These are phyloP conservation scores for Leptosomus discolor DNA, from an alignment of 2,113 vertebrate genomes.

Conservation along the genomic window DNA sequence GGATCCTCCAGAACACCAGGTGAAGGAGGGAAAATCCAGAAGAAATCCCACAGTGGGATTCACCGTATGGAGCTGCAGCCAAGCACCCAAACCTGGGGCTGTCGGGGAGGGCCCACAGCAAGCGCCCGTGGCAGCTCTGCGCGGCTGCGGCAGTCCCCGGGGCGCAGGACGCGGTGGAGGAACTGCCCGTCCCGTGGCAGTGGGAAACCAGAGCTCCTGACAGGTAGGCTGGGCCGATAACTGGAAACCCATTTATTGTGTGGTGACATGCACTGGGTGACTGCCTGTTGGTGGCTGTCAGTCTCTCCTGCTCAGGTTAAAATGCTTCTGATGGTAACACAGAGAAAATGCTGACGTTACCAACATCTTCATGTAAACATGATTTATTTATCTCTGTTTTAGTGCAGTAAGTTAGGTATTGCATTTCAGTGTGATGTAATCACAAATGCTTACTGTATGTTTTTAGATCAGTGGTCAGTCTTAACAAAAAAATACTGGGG, in stretches of 20 bases:
- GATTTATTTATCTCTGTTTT: background rate
- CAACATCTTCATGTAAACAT: background rate
- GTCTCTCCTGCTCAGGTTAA: background rate
- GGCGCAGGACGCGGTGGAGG: background rate
- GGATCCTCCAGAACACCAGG: background rate
- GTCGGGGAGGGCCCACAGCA: background rate
- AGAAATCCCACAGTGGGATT: background rate
- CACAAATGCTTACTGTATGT: background rate
- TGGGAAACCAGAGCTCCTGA: background rate
- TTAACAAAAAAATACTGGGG: background rate
- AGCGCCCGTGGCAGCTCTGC: background rate
- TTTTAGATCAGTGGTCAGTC: background rate
- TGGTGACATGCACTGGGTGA: too few species aligned
- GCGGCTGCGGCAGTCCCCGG: fast-evolving
- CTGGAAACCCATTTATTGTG: background rate
- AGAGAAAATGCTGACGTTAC: background rate
- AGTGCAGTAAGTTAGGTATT: background rate
- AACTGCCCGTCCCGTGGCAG: background rate
- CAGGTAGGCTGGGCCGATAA: background rate
- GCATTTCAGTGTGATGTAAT: background rate
- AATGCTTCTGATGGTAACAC: background rate
- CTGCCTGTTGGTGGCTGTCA: background rate
- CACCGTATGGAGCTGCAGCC: fast-evolving
- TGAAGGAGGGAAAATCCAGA: background rate
- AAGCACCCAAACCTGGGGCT: background rate